These are phyloP conservation scores for Triplophysa bombifrons DNA, from an alignment of 2,797 vertebrate species.

Conservation along the genomic window DNA sequence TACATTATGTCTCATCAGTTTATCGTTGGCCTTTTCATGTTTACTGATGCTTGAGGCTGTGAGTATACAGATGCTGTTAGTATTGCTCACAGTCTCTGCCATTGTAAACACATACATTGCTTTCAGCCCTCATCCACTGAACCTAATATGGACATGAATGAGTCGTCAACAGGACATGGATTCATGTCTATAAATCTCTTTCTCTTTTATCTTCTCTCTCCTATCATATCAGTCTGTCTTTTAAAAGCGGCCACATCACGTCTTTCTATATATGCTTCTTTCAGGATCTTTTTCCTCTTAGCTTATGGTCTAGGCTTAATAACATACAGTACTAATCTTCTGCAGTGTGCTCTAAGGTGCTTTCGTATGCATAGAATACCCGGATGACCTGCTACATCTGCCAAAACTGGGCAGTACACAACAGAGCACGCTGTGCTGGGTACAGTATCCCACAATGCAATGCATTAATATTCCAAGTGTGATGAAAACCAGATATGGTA, in stretches of 20 bases:
- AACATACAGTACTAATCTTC: not conserved
- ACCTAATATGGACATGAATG: conserved; percentile 79
- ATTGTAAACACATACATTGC: conserved; percentile 65
- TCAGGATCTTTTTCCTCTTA: too few species aligned
- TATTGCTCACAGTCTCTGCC: conserved; percentile 67
- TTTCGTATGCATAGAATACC: not conserved
- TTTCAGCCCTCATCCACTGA: conserved; percentile 67
- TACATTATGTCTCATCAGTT: not conserved
- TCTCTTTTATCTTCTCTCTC: conserved; percentile 11
- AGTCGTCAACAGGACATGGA: conserved; percentile 63
- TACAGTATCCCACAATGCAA: not conserved
- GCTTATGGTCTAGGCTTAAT: too few species aligned
- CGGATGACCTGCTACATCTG: not conserved
- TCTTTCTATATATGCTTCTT: too few species aligned
- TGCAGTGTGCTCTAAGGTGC: not conserved
- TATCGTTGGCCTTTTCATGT: not conserved
- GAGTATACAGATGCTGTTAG: conserved; percentile 62
- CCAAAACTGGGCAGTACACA: not conserved
- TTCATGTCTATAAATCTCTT: conserved; percentile 52
- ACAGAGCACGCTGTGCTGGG: not conserved
- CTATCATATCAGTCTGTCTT: not conserved
- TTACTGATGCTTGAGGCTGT: conserved; percentile 49
- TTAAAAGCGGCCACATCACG: not conserved
- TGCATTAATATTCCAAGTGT: not conserved
- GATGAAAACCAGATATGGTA: not conserved